Base-by-base conservation (phyloP, 2,797 vertebrate species). In the Myotis planiceps region DNA sequence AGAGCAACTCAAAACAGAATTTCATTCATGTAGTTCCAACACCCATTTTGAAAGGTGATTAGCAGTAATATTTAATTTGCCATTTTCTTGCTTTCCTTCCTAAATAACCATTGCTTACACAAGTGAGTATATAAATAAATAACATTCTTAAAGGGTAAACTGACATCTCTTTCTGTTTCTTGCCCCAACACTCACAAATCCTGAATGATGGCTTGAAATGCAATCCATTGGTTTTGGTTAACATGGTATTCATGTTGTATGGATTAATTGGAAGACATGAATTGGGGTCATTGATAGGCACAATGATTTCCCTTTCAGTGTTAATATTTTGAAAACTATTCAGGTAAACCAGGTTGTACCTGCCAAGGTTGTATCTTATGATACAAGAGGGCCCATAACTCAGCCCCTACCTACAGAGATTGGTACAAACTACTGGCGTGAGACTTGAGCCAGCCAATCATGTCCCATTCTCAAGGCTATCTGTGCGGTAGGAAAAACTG, bases 111-210 rank as follows among this genome's bases (percentile, higher is more conserved):
- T 86, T 53, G 27, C 19, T 66, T 89, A 65, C 2, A 49, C 8
- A 4, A 19, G 29, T 58, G 29, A 71, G 18, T 83, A 15, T 21
- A 87, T 60, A 88, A 88, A 84, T 49, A 94, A n/a, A 80, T 74
- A 92, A 47, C 42, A 34, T 53, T 69, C 72, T 71, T 89, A 83
- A 95, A 95, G 47, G 32, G 8, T 42, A 78, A 78, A 92, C 51
- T 34, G 60, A 5, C 2, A 60, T 42, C 2, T 82, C n/a, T 74
- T 92, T 94, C 18, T 75, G 5, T 74, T 80, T 32, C 58, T 84
- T 87, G 27, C 42, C 79, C 9, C 37, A 91, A 19, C 15, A 63
- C n/a, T 95, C n/a, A 60, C 21, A 69, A 82, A 82, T 91, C 21
- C 63, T 63, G 16, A 92, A 47, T 15, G 65, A 60, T 29, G 9